Evolutionary conservation across 2,797 vertebrate genomes (phyloP).

Genomic region (Enteromius fasciolatus): DNA sequence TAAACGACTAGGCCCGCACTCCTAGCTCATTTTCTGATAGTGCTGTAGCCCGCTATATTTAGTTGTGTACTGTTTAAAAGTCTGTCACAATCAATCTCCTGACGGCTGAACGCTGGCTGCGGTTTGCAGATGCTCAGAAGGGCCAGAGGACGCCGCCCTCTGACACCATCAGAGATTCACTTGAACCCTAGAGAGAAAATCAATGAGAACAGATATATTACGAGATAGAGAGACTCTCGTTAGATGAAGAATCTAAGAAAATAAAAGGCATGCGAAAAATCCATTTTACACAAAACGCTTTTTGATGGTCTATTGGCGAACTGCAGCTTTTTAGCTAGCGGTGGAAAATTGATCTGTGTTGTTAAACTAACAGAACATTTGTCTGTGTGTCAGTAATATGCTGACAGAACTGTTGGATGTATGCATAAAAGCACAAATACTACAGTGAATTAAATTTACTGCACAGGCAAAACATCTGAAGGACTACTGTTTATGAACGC

Average conservation of each 20-base stretch:
- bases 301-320: conserved; percentile 33
- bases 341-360: conserved; percentile 47
- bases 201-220: conserved; percentile 27
- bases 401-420: background rate
- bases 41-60: conserved; percentile 80
- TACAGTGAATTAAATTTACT: background rate
- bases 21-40: conserved; percentile 87
- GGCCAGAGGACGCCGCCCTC: conserved; percentile 70
- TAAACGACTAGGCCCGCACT: conserved; percentile 82
- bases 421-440: background rate
- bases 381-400: conserved; percentile 44
- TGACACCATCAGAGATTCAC: conserved; percentile 52
- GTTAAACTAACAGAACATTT: conserved; percentile 64
- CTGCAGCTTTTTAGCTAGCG: background rate
- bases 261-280: conserved; percentile 23
- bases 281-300: conserved; percentile 16
- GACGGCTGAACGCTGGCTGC: conserved; percentile 71
- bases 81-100: conserved; percentile 79
- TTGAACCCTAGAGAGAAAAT: conserved; percentile 19
- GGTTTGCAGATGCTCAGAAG: conserved; percentile 73
- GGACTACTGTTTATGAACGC: background rate
- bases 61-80: conserved; percentile 87
- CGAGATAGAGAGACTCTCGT: conserved; percentile 17
- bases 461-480: background rate
- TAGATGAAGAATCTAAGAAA: conserved; percentile 10